phyloP scores from a whole-genome alignment of 2,888 invertebrate genomes.

The Apotomis capreana region DNA sequence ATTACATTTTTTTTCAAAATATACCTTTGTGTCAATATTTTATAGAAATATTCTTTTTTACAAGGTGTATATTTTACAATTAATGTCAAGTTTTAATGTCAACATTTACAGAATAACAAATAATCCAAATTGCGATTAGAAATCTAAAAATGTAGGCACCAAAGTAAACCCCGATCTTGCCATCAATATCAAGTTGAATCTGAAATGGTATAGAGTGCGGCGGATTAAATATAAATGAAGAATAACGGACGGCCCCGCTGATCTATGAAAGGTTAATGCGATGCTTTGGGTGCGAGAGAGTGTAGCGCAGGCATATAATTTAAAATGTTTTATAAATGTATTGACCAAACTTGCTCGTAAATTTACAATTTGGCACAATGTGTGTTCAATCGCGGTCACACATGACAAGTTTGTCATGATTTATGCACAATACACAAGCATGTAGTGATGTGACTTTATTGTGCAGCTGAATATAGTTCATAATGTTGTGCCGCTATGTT shows the following conservation, averaged over 20 bases:
- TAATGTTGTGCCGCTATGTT: too few species aligned
- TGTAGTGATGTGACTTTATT: too few species aligned
- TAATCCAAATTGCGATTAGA: not conserved
- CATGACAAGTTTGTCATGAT: too few species aligned
- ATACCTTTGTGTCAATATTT: too few species aligned
- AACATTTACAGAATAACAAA: not conserved
- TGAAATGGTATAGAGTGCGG: conserved; percentile 30
- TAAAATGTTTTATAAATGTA: conserved; percentile 21
- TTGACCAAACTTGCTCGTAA: not conserved
- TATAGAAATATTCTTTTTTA: too few species aligned
- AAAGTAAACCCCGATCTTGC: not conserved
- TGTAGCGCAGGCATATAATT: conserved; percentile 21
- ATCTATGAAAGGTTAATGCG: conserved; percentile 41
- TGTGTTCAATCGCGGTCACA: not conserved
- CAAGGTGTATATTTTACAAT: not conserved
- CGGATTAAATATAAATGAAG: conserved; percentile 41
- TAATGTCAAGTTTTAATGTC: not conserved
- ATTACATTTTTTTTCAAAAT: too few species aligned
- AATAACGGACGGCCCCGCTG: conserved; percentile 33
- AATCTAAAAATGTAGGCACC: not conserved
- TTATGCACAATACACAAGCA: too few species aligned
- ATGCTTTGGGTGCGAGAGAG: conserved; percentile 24
- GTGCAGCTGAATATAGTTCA: too few species aligned
- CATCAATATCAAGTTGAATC: conserved; percentile 27
- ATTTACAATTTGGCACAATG: not conserved